Conservation (phyloP, 2,888 invertebrate species). For the Microctonus brassicae region DNA sequence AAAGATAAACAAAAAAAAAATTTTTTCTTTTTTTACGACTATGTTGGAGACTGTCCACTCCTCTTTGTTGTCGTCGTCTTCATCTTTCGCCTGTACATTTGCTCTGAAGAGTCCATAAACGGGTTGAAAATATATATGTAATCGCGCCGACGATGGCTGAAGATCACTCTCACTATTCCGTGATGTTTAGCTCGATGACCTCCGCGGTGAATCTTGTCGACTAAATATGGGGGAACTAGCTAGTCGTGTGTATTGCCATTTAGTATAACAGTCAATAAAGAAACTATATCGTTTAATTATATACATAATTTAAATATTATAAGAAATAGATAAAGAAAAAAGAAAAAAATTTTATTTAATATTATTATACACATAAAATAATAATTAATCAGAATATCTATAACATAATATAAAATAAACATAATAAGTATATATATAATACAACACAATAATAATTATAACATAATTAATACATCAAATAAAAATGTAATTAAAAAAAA, state of each 20-base stretch:
- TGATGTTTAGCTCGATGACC: conserved; percentile 22
- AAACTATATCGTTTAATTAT: neutral
- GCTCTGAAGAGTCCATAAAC: neutral
- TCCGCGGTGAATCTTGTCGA: neutral
- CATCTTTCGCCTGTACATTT: neutral
- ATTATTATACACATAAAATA: neutral
- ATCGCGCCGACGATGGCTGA: conserved; percentile 35
- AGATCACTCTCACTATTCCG: conserved; percentile 46
- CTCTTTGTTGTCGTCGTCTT: neutral
- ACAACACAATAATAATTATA: no score
- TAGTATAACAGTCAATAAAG: neutral
- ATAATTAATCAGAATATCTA: neutral
- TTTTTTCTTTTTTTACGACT: neutral
- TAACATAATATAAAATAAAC: no score
- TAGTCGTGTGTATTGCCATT: conserved; percentile 13
- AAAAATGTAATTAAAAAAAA: no score
- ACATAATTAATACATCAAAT: no score
- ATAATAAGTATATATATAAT: no score
- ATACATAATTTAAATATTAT: neutral
- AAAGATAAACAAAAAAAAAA: neutral
- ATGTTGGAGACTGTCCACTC: neutral
- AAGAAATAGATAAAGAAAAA: neutral
- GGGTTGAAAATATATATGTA: conserved; percentile 2
- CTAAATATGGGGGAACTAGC: neutral
- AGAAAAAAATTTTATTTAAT: no score